phyloP scores from a whole-genome alignment of 2,797 vertebrate species.

The Nyctibius grandis region DNA sequence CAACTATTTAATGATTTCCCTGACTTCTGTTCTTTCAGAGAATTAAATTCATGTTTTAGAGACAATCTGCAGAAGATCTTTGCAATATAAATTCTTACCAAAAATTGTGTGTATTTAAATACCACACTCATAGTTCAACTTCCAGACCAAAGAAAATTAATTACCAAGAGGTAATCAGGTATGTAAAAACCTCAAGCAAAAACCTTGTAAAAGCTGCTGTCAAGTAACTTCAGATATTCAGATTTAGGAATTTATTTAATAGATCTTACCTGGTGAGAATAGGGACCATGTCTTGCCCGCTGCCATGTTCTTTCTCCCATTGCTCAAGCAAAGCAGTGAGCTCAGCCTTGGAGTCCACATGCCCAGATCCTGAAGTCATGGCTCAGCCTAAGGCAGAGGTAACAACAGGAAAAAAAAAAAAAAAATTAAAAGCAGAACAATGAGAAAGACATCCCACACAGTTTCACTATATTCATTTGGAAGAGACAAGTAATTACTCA shows the following conservation, averaged over 20 bases:
- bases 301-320: conserved; percentile 94
- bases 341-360: conserved; percentile 97
- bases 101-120: background rate
- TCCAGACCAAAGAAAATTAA: background rate
- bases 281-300: conserved; percentile 89
- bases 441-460: background rate
- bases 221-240: background rate
- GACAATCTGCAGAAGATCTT: background rate
- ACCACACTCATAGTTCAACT: background rate
- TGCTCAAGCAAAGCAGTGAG: conserved; percentile 94
- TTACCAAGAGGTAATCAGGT: background rate
- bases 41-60: background rate
- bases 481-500: background rate
- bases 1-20: background rate
- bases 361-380: conserved; percentile 78
- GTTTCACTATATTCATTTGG: background rate
- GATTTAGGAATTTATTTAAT: background rate
- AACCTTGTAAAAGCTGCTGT: background rate
- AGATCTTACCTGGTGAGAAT: conserved; percentile 90
- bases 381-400: conserved; percentile 66
- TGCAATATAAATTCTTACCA: background rate
- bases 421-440: background rate
- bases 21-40: background rate
- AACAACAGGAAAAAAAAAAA: background rate
- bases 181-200: background rate